Base-by-base conservation (phyloP, 2,797 vertebrate genomes). In the Limnodromus scolopaceus region DNA sequence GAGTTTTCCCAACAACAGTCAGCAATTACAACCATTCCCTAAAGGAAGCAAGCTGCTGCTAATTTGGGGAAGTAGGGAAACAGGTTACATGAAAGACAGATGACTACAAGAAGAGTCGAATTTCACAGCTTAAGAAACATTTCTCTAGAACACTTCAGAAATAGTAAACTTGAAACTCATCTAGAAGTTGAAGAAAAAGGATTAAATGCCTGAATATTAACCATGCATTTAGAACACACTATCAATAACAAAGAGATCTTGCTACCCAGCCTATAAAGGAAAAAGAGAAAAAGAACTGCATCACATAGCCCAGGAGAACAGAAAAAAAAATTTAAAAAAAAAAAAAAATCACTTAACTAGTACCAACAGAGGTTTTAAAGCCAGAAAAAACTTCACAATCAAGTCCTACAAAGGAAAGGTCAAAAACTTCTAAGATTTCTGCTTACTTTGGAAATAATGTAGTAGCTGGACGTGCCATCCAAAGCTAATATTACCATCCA, bases 21-120 rank as follows among this genome's bases (percentile, higher is more conserved):
- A 88, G 69, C 65, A 90, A 94, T 65, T 84, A 78, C 57, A 71
- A 27, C 32, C 30, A 41, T 90, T 51, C 69, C 90, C 83, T 23
- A 76, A 55, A 78, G 92, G 89, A 57, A 72, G 41, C 30, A 78
- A 75, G 80, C 69, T 75, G 90, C 90, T 88, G 90, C 85, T 84
- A 9, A 61, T 65, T 61, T 23, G 1, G 76, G 34, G 61, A 87
- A 88, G 85, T 1, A 84, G 79, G 83, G 65, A 39, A 92, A 93
- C 54, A 81, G 85, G 76, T 84, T 88, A 93, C 54, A 32, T 48
- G 54, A 75, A 46, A 87, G 20, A 64, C 39, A 57, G 55, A 64
- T 6, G 45, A 64, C 64, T 70, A 79, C 30, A 43, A 25, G 18
- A 63, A 85, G 48, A 80, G 77, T 64, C 55, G 71, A 64, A 71